A percentile compares a stretch with the other conserved stretches of the same genome.
phyloP scores from a whole-genome alignment of 2,113 vertebrate species.

The Sinosuthora webbiana region DNA sequence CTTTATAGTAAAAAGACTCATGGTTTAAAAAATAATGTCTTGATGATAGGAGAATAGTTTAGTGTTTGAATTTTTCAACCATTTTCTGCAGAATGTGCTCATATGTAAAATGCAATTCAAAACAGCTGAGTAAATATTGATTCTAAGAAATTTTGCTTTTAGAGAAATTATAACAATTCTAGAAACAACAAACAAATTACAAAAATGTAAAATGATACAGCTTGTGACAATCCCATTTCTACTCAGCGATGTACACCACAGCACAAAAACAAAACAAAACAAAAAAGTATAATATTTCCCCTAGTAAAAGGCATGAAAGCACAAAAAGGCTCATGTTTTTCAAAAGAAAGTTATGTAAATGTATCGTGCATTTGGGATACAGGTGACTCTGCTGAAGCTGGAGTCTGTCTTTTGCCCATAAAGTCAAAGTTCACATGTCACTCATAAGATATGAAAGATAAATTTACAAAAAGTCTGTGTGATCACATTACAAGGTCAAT shows the following conservation, averaged over 20 bases:
- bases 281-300: background rate
- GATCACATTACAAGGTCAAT: constrained; percentile 53
- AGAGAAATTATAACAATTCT: background rate
- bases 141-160: background rate
- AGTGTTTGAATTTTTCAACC: background rate
- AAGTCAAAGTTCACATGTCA: constrained; percentile 49
- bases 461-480: constrained; percentile 37
- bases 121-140: background rate
- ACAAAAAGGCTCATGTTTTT: background rate
- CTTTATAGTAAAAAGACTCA: background rate
- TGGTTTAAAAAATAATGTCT: background rate
- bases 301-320: background rate
- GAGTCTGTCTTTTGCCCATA: background rate
- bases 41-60: background rate
- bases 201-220: background rate
- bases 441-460: constrained; percentile 46
- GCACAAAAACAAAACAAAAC: background rate
- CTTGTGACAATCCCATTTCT: background rate
- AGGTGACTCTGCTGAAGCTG: background rate
- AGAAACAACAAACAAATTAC: background rate
- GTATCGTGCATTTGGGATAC: background rate
- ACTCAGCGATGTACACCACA: background rate
- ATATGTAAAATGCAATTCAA: background rate
- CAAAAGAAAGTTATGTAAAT: background rate
- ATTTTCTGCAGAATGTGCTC: background rate